A percentile compares a stretch with the other conserved stretches of the same genome.
These are phyloP conservation scores for Copidosoma floridanum DNA, from an alignment of 1,140 invertebrate species.

Conservation along the genomic window DNA sequence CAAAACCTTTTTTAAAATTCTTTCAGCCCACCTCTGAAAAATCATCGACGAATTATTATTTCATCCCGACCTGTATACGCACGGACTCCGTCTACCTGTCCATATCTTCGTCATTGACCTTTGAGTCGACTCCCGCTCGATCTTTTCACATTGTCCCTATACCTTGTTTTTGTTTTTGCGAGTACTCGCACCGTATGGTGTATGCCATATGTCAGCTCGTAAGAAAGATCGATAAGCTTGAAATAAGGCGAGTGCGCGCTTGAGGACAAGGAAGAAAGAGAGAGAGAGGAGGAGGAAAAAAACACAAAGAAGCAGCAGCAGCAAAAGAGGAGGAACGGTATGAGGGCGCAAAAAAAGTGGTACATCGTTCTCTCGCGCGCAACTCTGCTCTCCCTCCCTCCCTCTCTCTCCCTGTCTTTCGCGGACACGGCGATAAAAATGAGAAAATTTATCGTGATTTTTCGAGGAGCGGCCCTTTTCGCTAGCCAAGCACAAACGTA, in stretches of 20 bases:
- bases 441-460: conserved; percentile 27
- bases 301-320: no score
- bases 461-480: conserved; percentile 1
- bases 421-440: conserved; percentile 25
- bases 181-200: not conserved
- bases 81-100: not conserved
- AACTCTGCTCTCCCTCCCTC: conserved; percentile 3
- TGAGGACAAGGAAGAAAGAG: conserved; percentile 26
- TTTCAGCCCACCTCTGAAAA: no score
- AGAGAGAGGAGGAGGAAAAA: no score
- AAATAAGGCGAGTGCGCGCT: conserved; percentile 21
- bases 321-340: not conserved
- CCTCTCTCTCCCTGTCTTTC: no score
- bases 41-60: no score
- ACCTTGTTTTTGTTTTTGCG: not conserved
- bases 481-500: no score
- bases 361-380: conserved; percentile 1
- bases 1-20: no score
- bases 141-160: no score
- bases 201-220: conserved; percentile 23
- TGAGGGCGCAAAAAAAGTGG: not conserved
- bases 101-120: no score
- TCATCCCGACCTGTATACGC: no score
- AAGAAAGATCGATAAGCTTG: conserved; percentile 29
- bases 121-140: no score